phyloP scores from a whole-genome alignment of 2,113 vertebrate genomes.

The Gallinago media region DNA sequence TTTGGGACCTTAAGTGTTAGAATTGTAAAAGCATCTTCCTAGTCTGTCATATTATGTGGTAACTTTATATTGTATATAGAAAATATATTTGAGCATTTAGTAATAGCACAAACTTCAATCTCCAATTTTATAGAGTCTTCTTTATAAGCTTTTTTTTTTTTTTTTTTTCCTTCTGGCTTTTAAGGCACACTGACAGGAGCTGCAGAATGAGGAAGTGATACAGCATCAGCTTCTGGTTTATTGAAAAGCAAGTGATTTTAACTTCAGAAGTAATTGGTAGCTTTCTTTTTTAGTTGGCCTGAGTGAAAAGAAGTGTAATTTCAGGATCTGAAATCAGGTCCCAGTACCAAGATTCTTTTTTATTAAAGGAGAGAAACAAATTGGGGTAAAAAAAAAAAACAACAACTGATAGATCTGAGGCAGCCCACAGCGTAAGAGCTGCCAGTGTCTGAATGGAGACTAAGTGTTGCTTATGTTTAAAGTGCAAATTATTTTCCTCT shows the following conservation, averaged over 20 bases:
- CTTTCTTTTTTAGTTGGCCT: neutral
- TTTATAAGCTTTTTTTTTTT: neutral
- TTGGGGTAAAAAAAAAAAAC: neutral
- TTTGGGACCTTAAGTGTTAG: neutral
- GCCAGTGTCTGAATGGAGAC: constrained; percentile 1
- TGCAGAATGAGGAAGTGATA: neutral
- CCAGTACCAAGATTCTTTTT: neutral
- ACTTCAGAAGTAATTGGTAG: constrained; percentile 17
- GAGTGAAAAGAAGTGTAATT: constrained; percentile 27
- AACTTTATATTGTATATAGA: neutral
- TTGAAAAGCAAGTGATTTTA: constrained; percentile 31
- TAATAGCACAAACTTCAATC: neutral
- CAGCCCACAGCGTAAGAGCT: neutral
- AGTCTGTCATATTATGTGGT: neutral
- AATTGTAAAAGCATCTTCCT: neutral
- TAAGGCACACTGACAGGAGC: neutral
- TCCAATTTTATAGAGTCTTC: neutral
- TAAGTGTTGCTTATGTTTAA: constrained; percentile 48
- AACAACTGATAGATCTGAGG: neutral
- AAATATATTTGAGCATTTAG: neutral
- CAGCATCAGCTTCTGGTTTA: neutral
- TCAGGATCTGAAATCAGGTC: constrained; percentile 10
- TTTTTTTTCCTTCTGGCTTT: neutral
- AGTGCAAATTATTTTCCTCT: constrained; percentile 64
- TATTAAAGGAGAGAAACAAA: constrained; percentile 3